Evolutionary conservation across 92 coral and sea anemone genomes (phyloP).

Genomic region (Heliopora coerulea): DNA sequence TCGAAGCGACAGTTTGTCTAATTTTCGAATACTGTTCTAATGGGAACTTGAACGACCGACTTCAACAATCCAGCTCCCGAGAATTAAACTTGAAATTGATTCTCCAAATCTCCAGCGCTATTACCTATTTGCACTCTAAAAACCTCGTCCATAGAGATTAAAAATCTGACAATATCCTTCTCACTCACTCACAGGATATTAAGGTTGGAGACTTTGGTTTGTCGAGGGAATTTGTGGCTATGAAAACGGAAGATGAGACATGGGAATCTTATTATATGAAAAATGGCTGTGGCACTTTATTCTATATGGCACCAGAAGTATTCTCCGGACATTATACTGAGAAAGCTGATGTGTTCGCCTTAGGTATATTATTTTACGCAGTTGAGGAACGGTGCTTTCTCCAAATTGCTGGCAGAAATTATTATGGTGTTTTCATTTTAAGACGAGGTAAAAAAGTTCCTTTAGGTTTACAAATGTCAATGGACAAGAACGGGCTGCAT

Average conservation of each 20-base stretch:
- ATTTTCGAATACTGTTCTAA: constrained; percentile 25
- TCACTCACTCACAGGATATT: constrained; percentile 53
- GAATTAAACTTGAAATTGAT: background rate
- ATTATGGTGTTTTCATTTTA: constrained; percentile 32
- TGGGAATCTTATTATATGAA: constrained; percentile 43
- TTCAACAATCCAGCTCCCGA: background rate
- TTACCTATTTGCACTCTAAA: constrained; percentile 43
- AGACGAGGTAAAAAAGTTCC: background rate
- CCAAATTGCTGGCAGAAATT: background rate
- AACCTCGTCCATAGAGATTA: constrained; percentile 63
- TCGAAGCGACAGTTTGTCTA: constrained; percentile 30
- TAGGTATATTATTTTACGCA: constrained; percentile 45
- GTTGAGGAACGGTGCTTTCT: constrained; percentile 36
- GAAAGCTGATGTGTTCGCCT: constrained; percentile 48
- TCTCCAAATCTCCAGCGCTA: background rate
- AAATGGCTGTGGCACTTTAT: constrained; percentile 29
- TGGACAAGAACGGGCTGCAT: background rate
- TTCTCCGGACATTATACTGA: constrained; percentile 40
- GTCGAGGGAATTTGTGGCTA: constrained; percentile 50
- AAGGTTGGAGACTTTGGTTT: constrained; percentile 81
- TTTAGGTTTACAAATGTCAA: constrained; percentile 39
- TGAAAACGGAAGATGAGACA: background rate
- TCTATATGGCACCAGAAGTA: constrained; percentile 49
- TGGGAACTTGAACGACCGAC: background rate
- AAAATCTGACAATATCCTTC: constrained; percentile 72